Percentiles rank a stretch among this genome's conserved stretches.
Conservation (phyloP, 2,797 vertebrate genomes). For the Megalops cyprinoides region DNA sequence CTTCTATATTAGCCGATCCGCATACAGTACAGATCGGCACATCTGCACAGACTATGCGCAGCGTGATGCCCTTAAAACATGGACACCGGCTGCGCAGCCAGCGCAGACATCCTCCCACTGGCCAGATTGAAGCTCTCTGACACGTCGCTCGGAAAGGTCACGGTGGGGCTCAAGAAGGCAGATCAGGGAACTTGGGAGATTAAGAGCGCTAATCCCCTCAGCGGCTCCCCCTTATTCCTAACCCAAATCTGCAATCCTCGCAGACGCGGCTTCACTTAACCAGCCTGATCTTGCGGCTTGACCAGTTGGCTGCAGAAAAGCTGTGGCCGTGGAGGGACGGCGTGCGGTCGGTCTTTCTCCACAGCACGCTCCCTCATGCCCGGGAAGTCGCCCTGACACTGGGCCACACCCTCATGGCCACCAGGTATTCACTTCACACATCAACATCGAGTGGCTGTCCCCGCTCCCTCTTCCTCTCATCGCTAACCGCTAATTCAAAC, state of each 20-base stretch:
- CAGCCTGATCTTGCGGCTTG: background rate
- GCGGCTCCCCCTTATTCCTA: constrained; percentile 2
- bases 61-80: background rate
- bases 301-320: background rate
- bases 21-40: too few relatives aligned
- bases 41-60: background rate
- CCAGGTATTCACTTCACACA: too few relatives aligned
- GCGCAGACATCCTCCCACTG: background rate
- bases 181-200: constrained; percentile 32
- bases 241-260: constrained; percentile 33
- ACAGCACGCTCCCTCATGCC: too few relatives aligned
- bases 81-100: background rate
- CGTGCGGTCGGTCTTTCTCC: too few relatives aligned
- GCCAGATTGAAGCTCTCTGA: constrained; percentile 22
- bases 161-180: constrained; percentile 10
- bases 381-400: too few relatives aligned
- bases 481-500: too few relatives aligned
- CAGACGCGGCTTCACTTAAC: background rate
- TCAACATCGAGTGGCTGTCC: too few relatives aligned
- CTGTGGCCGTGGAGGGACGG: background rate
- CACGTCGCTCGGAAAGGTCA: background rate
- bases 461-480: too few relatives aligned
- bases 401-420: too few relatives aligned
- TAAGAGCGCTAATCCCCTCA: constrained; percentile 35
- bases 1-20: background rate